phyloP scores from a whole-genome alignment of 2,113 vertebrate genomes.

The Anser brachyrhynchus region DNA sequence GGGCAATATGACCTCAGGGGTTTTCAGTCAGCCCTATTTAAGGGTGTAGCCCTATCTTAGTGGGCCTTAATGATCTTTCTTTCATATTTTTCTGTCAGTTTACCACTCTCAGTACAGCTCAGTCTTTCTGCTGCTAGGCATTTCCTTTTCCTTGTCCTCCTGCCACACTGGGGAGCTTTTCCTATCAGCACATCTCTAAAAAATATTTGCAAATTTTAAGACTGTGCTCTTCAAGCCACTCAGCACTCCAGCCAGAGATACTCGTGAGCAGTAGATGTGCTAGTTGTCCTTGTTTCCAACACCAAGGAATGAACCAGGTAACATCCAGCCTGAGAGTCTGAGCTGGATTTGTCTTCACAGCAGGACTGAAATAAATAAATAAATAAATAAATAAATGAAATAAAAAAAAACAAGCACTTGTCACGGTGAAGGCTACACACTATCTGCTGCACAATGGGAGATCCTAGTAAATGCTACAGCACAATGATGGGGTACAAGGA shows the following conservation, averaged over 20 bases:
- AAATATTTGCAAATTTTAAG: background rate
- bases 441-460: background rate
- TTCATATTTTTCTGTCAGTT: background rate
- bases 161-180: background rate
- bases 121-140: background rate
- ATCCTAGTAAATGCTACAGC: background rate
- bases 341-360: background rate
- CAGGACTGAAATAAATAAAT: background rate
- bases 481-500: background rate
- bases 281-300: background rate
- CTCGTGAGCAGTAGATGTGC: accelerated
- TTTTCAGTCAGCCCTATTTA: background rate
- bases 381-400: background rate
- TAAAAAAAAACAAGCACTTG: background rate
- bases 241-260: background rate
- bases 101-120: background rate
- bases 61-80: background rate
- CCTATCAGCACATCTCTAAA: background rate
- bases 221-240: background rate
- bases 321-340: accelerated
- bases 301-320: background rate
- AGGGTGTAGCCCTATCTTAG: background rate
- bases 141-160: background rate
- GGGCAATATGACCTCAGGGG: background rate
- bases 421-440: background rate